Conservation (phyloP, 2,888 invertebrate genomes). For the Diaprepes abbreviatus region DNA sequence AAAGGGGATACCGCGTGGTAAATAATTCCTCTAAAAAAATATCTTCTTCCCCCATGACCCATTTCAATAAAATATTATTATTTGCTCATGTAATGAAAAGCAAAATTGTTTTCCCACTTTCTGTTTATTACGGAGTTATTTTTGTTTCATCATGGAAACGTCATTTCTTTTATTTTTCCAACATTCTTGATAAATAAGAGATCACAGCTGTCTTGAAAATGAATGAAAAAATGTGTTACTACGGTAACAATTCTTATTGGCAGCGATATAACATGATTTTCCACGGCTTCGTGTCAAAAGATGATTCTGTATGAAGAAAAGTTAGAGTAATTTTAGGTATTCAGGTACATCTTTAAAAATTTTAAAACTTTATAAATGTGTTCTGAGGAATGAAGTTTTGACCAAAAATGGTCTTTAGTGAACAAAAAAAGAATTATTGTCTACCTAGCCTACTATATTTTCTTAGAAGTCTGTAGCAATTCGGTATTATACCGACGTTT, state of each 20-base stretch:
- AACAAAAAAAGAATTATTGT: no score
- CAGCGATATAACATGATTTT: not conserved
- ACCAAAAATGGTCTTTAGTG: no score
- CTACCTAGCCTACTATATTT: no score
- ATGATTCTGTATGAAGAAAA: no score
- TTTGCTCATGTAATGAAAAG: not conserved
- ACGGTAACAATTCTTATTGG: not conserved
- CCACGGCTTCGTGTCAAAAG: no score
- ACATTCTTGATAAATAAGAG: not conserved
- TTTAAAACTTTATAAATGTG: no score
- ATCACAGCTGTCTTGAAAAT: not conserved
- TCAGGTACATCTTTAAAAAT: no score
- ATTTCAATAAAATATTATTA: slow-evolving; percentile 11
- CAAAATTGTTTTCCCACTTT: not conserved
- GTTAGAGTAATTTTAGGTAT: no score
- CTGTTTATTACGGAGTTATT: not conserved
- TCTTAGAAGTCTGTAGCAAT: no score
- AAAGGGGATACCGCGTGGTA: slow-evolving; percentile 36
- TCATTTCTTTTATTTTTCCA: not conserved
- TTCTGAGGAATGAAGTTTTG: no score
- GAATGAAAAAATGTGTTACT: not conserved
- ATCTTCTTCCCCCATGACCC: slow-evolving; percentile 16
- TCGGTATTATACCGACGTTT: no score
- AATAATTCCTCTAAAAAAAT: slow-evolving; percentile 25
- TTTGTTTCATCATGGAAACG: slow-evolving; percentile 4